Conservation (phyloP, 2,113 vertebrate genomes). For the Pagrus major region DNA sequence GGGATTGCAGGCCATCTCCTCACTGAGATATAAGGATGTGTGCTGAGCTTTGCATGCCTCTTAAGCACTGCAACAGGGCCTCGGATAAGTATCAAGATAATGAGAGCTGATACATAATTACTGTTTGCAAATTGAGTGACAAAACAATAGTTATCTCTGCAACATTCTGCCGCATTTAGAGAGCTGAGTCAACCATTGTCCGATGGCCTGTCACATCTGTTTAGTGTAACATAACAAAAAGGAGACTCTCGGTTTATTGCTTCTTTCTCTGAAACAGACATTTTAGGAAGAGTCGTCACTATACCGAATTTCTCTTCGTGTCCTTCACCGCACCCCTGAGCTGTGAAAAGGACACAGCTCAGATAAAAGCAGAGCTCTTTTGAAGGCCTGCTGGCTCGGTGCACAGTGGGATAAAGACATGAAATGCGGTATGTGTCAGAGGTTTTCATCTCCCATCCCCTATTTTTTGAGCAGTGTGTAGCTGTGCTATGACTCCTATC, state of each 20-base stretch:
- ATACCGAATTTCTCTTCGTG: slow-evolving; percentile 16
- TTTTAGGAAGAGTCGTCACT: slow-evolving; percentile 4
- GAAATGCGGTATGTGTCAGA: slow-evolving; percentile 49
- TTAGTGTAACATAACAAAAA: neutral
- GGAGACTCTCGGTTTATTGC: neutral
- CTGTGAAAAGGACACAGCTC: slow-evolving; percentile 50
- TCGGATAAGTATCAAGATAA: neutral
- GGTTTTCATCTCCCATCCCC: slow-evolving; percentile 34
- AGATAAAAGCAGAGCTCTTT: slow-evolving; percentile 46
- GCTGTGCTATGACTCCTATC: slow-evolving; percentile 38
- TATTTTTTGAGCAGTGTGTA: slow-evolving; percentile 22
- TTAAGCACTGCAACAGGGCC: neutral
- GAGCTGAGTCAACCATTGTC: neutral
- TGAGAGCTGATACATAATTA: neutral
- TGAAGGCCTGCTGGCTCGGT: slow-evolving; percentile 51
- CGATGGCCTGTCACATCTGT: neutral
- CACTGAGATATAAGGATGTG: neutral
- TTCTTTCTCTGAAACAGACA: slow-evolving; percentile 1
- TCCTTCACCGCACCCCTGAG: slow-evolving; percentile 38
- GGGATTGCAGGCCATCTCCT: too few relatives aligned
- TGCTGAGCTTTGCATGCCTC: neutral
- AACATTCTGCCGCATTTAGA: neutral
- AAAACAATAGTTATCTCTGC: neutral
- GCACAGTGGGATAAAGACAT: slow-evolving; percentile 62
- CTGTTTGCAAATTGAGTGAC: neutral